Evolutionary conservation across 1,140 invertebrate genomes (phyloP).

Genomic region (Drosophila orosa): DNA sequence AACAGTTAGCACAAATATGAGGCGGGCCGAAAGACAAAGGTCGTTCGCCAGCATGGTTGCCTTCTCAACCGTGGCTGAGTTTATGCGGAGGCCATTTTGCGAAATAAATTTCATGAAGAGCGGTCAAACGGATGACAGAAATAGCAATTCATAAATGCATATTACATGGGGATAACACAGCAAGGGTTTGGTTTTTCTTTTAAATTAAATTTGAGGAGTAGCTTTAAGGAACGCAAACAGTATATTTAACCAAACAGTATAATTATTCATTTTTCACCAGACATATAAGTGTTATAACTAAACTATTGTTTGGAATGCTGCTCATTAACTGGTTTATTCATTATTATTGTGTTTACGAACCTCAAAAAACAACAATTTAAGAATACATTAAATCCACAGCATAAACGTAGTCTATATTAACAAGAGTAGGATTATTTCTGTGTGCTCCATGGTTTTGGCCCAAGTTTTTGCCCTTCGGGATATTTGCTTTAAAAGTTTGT

Average conservation of each 20-base stretch:
- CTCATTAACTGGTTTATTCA: neutral
- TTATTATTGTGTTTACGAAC: neutral
- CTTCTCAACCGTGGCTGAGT: slow-evolving; percentile 13
- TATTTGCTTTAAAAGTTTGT: slow-evolving; percentile 48
- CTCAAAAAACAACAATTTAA: neutral
- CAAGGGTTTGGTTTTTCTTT: neutral
- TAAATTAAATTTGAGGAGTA: too few relatives aligned
- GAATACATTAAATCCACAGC: neutral
- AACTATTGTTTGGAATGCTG: neutral
- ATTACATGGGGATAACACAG: neutral
- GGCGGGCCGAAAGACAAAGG: slow-evolving; percentile 47
- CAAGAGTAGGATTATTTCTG: neutral
- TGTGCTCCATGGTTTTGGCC: slow-evolving; percentile 24
- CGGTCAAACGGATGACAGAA: neutral
- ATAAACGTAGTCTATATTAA: slow-evolving; percentile 1
- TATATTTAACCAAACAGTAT: neutral
- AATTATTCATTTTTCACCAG: neutral
- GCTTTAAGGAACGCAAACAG: neutral
- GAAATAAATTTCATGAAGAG: slow-evolving; percentile 2
- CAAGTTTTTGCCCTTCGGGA: slow-evolving; percentile 40
- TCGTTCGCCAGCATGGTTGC: slow-evolving; percentile 32
- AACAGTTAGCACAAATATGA: slow-evolving; percentile 53
- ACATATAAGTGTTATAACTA: too few relatives aligned
- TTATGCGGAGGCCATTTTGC: slow-evolving; percentile 8
- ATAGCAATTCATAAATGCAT: neutral